Evolutionary conservation across 2,797 vertebrate species (phyloP).

Genomic region (Sardinella longiceps): DNA sequence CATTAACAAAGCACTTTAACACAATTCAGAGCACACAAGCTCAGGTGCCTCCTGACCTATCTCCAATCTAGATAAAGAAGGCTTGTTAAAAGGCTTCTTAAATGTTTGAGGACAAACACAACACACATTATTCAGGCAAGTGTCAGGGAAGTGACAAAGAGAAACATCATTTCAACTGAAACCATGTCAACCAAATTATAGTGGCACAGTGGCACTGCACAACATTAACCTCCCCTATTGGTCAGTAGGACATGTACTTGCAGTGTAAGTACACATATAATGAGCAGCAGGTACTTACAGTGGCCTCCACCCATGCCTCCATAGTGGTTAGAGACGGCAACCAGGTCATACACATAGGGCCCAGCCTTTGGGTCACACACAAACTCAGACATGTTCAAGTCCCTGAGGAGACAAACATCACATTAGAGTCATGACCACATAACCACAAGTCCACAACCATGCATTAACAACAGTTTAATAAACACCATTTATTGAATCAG

Average conservation of each 20-base stretch:
- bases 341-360: conserved; percentile 90
- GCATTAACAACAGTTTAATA: too few species aligned
- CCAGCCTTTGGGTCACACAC: conserved; percentile 88
- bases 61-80: background rate
- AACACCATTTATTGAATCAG: too few species aligned
- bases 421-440: too few species aligned
- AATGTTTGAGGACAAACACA: background rate
- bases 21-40: background rate
- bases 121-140: background rate
- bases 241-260: too few species aligned
- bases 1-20: background rate
- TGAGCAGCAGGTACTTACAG: conserved; percentile 81
- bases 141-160: background rate
- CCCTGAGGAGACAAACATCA: conserved; percentile 67
- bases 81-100: background rate
- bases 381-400: conserved; percentile 95
- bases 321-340: conserved; percentile 96
- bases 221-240: background rate
- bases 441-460: too few species aligned
- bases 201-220: background rate
- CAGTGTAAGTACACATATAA: too few species aligned
- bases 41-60: background rate
- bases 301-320: conserved; percentile 97
- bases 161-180: background rate
- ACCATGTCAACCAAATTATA: background rate